Evolutionary conservation across 2,888 invertebrate species (phyloP).

Genomic region (Xylota sylvarum): DNA sequence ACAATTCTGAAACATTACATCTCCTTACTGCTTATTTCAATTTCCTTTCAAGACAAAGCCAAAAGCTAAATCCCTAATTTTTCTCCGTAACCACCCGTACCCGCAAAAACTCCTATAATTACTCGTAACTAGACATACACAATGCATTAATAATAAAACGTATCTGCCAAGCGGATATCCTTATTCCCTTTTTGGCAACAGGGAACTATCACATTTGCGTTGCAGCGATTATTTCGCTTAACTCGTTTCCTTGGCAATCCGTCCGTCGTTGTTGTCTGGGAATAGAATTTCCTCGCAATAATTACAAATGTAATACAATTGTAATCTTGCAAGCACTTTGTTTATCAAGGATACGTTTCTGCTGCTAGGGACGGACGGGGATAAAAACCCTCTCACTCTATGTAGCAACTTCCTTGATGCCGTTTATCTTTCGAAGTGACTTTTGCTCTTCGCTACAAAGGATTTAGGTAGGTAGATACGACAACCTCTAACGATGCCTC

Average conservation of each 20-base stretch:
- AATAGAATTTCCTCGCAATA: conserved; percentile 50
- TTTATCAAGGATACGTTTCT: conserved; percentile 63
- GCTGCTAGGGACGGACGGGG: conserved; percentile 20
- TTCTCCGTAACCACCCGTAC: not conserved
- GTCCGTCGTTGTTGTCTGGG: conserved; percentile 38
- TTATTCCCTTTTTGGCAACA: conserved; percentile 36
- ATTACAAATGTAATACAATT: conserved; percentile 69
- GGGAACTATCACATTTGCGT: conserved; percentile 44
- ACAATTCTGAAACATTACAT: no score
- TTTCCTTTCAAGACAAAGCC: not conserved
- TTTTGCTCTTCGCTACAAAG: conserved; percentile 42
- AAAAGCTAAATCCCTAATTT: not conserved
- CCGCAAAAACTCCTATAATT: not conserved
- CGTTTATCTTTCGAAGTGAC: conserved; percentile 52
- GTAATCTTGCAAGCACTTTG: conserved; percentile 71
- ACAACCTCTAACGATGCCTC: conserved; percentile 38
- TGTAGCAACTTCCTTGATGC: conserved; percentile 34
- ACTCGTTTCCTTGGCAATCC: conserved; percentile 57
- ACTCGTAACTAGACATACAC: not conserved
- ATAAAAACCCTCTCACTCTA: not conserved
- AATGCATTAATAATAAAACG: not conserved
- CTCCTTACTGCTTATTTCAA: not conserved
- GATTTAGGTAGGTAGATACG: conserved; percentile 9
- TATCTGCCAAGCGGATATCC: conserved; percentile 20
- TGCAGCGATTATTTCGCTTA: conserved; percentile 52